These are phyloP conservation scores for Chymomyza fuscimana DNA, from an alignment of 2,888 invertebrate genomes.

Conservation along the genomic window DNA sequence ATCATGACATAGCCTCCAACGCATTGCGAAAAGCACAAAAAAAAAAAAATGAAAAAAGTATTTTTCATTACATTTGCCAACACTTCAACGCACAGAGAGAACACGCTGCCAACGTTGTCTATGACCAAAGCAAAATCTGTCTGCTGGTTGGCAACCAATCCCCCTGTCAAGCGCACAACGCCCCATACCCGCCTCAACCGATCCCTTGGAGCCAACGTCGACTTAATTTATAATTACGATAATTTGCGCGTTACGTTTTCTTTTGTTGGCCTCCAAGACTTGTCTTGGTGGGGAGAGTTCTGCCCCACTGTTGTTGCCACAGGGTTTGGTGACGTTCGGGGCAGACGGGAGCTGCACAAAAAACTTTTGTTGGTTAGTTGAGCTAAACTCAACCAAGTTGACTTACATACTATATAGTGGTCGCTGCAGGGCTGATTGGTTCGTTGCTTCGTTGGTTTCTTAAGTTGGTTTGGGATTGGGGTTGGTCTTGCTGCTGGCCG, in stretches of 20 bases:
- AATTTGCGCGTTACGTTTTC: constrained; percentile 73
- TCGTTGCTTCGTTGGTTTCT: constrained; percentile 25
- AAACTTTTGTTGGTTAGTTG: constrained; percentile 63
- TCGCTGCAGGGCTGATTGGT: constrained; percentile 26
- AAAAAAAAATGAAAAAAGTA: constrained; percentile 43
- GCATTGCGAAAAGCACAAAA: constrained; percentile 26
- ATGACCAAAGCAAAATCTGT: not conserved
- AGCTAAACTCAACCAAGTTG: constrained; percentile 27
- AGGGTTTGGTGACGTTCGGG: too few relatives aligned
- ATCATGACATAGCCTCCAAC: constrained; percentile 24
- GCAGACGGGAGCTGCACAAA: constrained; percentile 11
- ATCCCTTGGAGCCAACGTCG: constrained; percentile 58
- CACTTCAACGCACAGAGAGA: constrained; percentile 50
- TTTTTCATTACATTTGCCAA: constrained; percentile 70
- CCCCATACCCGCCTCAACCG: not conserved
- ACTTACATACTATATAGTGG: constrained; percentile 27
- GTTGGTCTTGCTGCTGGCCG: constrained; percentile 1
- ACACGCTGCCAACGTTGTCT: not conserved
- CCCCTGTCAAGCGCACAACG: not conserved
- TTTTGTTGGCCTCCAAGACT: constrained; percentile 51
- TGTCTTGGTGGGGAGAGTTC: not conserved
- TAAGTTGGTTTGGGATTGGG: too few relatives aligned
- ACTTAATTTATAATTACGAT: constrained; percentile 73
- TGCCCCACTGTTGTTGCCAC: not conserved
- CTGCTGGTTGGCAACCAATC: not conserved